Base-by-base conservation (phyloP, 2,113 vertebrate species). In the Aptenodytes forsteri region DNA sequence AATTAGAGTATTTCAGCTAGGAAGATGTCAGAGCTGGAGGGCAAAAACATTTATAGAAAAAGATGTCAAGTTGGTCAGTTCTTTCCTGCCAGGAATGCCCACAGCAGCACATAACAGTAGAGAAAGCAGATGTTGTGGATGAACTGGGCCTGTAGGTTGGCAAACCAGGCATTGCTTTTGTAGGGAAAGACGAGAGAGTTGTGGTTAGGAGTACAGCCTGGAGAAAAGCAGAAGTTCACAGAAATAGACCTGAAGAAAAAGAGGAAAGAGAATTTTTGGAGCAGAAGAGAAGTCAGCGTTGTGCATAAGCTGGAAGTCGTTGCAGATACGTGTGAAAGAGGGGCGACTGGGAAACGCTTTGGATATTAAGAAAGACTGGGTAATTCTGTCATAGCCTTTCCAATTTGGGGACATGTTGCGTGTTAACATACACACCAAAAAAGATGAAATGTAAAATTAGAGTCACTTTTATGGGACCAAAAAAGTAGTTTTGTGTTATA, bases 1-100 rank as follows among this genome's bases (percentile, higher is more conserved):
- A 85, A 83, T 58, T 54, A 27, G 71, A 46, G 30, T 79, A 64
- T 85, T 93, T 91, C 65, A 76, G 27, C n/a, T 83, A 50, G 34
- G 38, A 94, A 88, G 36, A 83, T 80, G 75, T 85, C 75, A 77
- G 79, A 90, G 71, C 83, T 90, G 79, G 92, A 71, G 71, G 55
- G 75, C 67, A 83, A 73, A 90, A 92, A n/a, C 83, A 70, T 86
- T 83, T 95, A 18, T 89, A 92, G 90, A 93, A 70, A 55, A 95
- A 93, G 67, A 95, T 89, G 46, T 86, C 82, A 77, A 66, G 79
- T 11, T 90, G 79, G 71, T 86, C 92, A 80, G 34, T 93, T 80
- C 29, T 77, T 40, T 47, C 46, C 71, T 95, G 90, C 92, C 82
- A 88, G 80, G 50, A 88, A 55, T 90, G 70, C 84, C 96, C 82